Percentiles rank a stretch among this genome's conserved stretches.
These are phyloP conservation scores for Saturnia pavonia DNA, from an alignment of 2,888 invertebrate genomes.

Conservation along the genomic window DNA sequence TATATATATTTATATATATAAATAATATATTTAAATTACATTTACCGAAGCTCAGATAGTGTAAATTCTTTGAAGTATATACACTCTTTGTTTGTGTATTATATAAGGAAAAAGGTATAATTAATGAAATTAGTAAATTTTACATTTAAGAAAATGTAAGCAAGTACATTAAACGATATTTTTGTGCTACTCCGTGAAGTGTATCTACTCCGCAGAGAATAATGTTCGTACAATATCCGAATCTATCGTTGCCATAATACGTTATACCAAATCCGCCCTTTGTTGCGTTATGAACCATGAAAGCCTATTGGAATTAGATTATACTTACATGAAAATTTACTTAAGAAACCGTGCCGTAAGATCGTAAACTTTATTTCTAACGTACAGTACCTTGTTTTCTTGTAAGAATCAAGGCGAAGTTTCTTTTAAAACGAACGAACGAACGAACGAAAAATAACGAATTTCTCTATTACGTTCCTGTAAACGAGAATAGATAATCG, in stretches of 20 bases:
- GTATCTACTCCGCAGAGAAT: not conserved
- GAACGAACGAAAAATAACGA: conserved; percentile 3
- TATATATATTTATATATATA: too few relatives aligned
- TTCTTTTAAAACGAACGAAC: conserved; percentile 27
- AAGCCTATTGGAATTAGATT: conserved; percentile 57
- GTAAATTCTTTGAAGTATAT: too few relatives aligned
- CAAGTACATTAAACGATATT: not conserved
- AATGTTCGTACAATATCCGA: not conserved
- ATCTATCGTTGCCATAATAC: conserved; percentile 19
- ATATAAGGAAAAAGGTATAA: too few relatives aligned
- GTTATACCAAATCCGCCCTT: conserved; percentile 32
- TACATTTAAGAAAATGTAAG: too few relatives aligned
- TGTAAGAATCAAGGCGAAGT: conserved; percentile 27
- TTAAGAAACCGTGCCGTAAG: conserved; percentile 39
- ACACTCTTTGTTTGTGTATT: too few relatives aligned
- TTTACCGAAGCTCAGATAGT: too few relatives aligned
- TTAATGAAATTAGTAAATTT: too few relatives aligned
- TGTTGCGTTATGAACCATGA: conserved; percentile 51
- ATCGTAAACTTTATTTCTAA: conserved; percentile 45
- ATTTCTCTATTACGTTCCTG: not conserved
- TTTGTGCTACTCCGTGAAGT: not conserved
- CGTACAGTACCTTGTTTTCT: conserved; percentile 22
- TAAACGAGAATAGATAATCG: conserved; percentile 8
- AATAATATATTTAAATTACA: too few relatives aligned
- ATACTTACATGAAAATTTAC: conserved; percentile 57